A percentile compares a stretch with the other conserved stretches of the same genome.
These are phyloP conservation scores for Cichladusa arquata DNA, from an alignment of 2,113 vertebrate genomes.

Conservation along the genomic window DNA sequence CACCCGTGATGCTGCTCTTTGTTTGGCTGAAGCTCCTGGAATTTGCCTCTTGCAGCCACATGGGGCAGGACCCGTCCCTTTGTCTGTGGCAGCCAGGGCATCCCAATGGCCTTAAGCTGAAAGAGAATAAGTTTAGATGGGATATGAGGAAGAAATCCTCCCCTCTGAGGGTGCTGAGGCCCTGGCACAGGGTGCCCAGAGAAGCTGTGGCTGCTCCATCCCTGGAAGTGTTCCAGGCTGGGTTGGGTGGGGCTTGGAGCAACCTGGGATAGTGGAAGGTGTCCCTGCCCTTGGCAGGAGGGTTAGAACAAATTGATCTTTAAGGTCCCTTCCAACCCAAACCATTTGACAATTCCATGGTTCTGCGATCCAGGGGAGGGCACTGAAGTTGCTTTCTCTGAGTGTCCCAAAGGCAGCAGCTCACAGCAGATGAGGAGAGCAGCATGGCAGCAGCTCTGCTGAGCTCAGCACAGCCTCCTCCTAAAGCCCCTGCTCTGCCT, in stretches of 20 bases:
- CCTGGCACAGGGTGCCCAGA: fast-evolving
- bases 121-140: neutral
- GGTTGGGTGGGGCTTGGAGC: fast-evolving
- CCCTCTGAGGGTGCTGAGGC: fast-evolving
- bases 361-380: neutral
- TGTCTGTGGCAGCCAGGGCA: neutral
- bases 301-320: fast-evolving
- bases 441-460: neutral
- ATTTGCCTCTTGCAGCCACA: neutral
- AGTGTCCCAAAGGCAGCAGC: neutral
- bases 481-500: neutral
- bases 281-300: neutral
- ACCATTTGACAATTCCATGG: neutral
- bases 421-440: neutral
- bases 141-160: neutral
- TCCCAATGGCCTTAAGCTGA: neutral
- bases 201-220: neutral
- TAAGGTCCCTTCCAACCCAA: neutral
- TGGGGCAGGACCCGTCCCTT: fast-evolving
- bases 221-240: fast-evolving
- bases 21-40: neutral
- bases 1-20: neutral
- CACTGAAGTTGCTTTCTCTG: neutral
- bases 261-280: fast-evolving
- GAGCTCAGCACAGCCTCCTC: neutral